These are phyloP conservation scores for Mustelus asterias DNA, from an alignment of 2,113 vertebrate species.

Conservation along the genomic window DNA sequence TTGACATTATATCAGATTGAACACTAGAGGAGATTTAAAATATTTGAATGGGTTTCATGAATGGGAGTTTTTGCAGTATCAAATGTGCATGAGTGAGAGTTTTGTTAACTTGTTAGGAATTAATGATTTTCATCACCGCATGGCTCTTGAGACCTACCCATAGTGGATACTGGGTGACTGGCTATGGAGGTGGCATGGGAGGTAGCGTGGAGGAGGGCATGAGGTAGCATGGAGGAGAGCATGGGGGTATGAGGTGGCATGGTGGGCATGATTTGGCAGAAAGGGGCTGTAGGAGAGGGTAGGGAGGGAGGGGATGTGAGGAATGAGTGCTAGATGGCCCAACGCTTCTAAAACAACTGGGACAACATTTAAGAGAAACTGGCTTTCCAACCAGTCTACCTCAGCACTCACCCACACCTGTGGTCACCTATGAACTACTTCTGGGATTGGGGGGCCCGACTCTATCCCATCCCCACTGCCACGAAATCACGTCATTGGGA, in stretches of 20 bases:
- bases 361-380: not conserved
- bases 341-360: not conserved
- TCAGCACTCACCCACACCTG: not conserved
- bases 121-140: not conserved
- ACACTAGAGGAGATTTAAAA: not conserved
- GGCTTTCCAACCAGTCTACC: not conserved
- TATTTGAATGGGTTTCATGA: not conserved
- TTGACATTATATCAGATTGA: not conserved
- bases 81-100: not conserved
- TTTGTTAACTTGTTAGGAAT: not conserved
- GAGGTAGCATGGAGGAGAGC: not conserved
- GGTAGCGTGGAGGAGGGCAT: not conserved
- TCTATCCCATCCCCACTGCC: not conserved
- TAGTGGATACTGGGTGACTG: not conserved
- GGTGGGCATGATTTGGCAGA: not conserved
- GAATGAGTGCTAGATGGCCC: not conserved
- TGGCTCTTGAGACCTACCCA: not conserved
- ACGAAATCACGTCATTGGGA: no score
- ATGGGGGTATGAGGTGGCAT: not conserved
- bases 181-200: not conserved
- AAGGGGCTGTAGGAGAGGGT: not conserved
- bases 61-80: not conserved
- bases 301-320: not conserved
- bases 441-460: not conserved
- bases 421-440: not conserved